A percentile compares a stretch with the other conserved stretches of the same genome.
phyloP scores from a whole-genome alignment of 2,797 vertebrate genomes.

The Amphiprion clarkii region DNA sequence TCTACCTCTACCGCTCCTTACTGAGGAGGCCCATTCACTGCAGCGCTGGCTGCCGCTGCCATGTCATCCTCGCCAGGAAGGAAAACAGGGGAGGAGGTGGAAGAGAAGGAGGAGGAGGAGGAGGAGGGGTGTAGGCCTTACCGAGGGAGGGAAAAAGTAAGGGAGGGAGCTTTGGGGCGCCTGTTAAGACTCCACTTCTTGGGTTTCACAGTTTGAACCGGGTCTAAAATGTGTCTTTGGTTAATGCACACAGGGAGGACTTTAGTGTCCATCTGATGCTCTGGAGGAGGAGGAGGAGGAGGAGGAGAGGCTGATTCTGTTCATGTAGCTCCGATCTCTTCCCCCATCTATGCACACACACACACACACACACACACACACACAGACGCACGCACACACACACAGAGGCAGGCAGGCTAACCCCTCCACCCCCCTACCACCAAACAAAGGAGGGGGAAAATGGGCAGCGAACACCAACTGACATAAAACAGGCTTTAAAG shows the following conservation, averaged over 20 bases:
- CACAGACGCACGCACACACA: conserved; percentile 33
- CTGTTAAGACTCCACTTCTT: conserved; percentile 75
- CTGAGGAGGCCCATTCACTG: conserved; percentile 72
- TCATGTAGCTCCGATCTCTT: conserved; percentile 53
- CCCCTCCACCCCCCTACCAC: conserved; percentile 68
- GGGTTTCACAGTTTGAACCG: conserved; percentile 77
- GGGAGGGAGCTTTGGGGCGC: conserved; percentile 50
- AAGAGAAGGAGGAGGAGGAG: conserved; percentile 27
- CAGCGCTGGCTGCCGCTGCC: conserved; percentile 53
- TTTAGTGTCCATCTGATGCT: conserved; percentile 59
- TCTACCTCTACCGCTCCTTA: conserved; percentile 56
- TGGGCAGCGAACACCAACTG: conserved; percentile 83
- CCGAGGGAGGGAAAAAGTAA: conserved; percentile 63
- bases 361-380: conserved; percentile 58
- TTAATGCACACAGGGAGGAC: conserved; percentile 69
- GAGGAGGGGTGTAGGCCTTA: conserved; percentile 47
- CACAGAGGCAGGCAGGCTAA: conserved; percentile 58
- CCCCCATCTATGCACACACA: conserved; percentile 61
- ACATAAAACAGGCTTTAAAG: conserved; percentile 88
- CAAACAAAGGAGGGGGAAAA: conserved; percentile 77
- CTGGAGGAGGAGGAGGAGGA: conserved; percentile 16
- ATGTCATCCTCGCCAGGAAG: conserved; percentile 73
- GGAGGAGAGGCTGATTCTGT: conserved; percentile 35
- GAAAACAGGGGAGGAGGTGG: conserved; percentile 77
- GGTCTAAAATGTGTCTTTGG: conserved; percentile 78